phyloP scores from a whole-genome alignment of 2,113 vertebrate species.

The Phaetusa simplex region DNA sequence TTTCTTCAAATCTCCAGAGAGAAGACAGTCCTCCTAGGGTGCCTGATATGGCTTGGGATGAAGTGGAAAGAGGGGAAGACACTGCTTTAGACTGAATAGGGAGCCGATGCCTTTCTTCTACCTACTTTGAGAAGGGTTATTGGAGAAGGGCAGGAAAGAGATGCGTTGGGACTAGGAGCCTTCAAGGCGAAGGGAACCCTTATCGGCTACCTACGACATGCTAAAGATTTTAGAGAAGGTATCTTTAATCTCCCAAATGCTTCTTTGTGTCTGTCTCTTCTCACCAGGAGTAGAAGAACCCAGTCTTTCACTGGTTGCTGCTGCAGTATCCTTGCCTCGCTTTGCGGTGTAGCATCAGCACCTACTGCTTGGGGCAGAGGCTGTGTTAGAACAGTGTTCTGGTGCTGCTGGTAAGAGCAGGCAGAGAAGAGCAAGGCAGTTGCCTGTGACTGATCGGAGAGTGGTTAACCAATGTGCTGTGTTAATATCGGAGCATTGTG shows the following conservation, averaged over 20 bases:
- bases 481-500: neutral
- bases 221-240: neutral
- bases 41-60: neutral
- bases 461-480: neutral
- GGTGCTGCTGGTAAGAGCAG: conserved; percentile 47
- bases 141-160: neutral
- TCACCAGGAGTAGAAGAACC: conserved; percentile 39
- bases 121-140: neutral
- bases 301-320: conserved; percentile 34
- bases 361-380: conserved; percentile 32
- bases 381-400: conserved; percentile 38
- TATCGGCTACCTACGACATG: neutral
- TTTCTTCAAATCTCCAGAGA: neutral
- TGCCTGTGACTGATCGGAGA: neutral
- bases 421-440: conserved; percentile 24
- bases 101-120: neutral
- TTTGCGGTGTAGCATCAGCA: conserved; percentile 21
- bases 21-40: neutral
- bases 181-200: neutral
- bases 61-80: neutral
- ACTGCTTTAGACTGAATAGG: neutral
- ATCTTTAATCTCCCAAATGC: conserved; percentile 44
- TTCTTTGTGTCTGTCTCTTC: conserved; percentile 44
- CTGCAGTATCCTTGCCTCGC: neutral
- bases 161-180: neutral